Evolutionary conservation across 2,797 vertebrate genomes (phyloP).

Genomic region (Meriones psammophilus): DNA sequence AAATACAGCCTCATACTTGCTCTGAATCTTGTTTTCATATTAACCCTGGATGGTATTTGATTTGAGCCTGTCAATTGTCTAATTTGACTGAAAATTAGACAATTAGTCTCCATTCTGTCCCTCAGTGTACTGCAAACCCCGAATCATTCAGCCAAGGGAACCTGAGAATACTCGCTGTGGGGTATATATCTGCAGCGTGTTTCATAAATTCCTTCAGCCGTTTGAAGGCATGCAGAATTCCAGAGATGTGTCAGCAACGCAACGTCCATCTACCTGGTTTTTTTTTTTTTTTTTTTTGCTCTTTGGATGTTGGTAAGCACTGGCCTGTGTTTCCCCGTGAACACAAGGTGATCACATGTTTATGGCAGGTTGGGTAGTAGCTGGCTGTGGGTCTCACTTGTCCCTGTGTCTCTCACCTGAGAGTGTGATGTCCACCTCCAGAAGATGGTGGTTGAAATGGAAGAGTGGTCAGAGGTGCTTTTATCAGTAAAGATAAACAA

Average conservation of each 20-base stretch:
- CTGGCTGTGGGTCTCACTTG: neutral
- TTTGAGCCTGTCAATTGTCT: neutral
- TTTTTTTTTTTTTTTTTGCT: no score
- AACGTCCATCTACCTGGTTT: neutral
- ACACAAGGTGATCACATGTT: neutral
- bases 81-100: no score
- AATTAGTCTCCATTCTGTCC: neutral
- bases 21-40: neutral
- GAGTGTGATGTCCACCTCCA: no score
- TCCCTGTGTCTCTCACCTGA: neutral
- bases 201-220: no score
- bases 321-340: neutral
- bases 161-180: neutral
- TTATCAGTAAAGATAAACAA: neutral
- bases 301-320: neutral
- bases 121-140: no score
- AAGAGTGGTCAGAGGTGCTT: neutral
- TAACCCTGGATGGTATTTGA: neutral
- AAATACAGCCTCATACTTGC: no score
- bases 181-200: neutral
- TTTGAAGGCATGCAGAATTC: neutral
- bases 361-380: no score
- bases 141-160: neutral
- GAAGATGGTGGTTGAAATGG: neutral
- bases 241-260: neutral